Percentiles rank a stretch among this genome's conserved stretches.
Conservation (phyloP, 2,797 vertebrate genomes). For the Scleropages formosus region DNA sequence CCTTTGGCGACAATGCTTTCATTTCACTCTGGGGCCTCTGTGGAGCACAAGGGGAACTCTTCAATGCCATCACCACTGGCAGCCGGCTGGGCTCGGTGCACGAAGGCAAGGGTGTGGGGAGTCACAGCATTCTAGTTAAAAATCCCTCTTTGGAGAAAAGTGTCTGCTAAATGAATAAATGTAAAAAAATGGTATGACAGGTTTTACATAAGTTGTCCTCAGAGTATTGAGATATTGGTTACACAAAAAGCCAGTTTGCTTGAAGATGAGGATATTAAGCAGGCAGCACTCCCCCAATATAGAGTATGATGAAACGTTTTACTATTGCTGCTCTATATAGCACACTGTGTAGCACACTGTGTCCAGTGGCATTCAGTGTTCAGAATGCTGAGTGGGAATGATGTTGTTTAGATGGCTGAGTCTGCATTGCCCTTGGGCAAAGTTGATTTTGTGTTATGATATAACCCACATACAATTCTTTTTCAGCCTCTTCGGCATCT, state of each 20-base stretch:
- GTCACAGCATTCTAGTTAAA: not conserved
- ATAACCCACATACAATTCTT: too few species aligned
- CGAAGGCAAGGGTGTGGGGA: not conserved
- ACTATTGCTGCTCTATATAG: too few species aligned
- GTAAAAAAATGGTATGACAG: too few species aligned
- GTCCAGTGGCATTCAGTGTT: not conserved
- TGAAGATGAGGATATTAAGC: too few species aligned
- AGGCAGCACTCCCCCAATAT: too few species aligned
- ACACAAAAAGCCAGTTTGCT: not conserved
- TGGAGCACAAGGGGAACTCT: not conserved
- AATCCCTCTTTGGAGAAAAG: too few species aligned
- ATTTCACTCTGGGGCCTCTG: conserved; percentile 8
- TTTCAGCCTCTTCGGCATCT: too few species aligned
- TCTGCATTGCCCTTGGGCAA: too few species aligned
- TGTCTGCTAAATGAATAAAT: not conserved
- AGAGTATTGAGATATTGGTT: too few species aligned
- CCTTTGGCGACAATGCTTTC: conserved; percentile 11
- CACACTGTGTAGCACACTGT: too few species aligned
- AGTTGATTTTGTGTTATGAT: too few species aligned
- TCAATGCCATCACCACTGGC: not conserved
- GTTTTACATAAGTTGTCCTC: not conserved
- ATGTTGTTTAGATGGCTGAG: not conserved
- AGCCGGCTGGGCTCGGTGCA: not conserved
- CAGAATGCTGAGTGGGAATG: not conserved
- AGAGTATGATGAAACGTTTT: too few species aligned